A percentile compares a stretch with the other conserved stretches of the same genome.
Evolutionary conservation across 1,140 invertebrate species (phyloP).

Genomic region (Drosophila equinoxialis): DNA sequence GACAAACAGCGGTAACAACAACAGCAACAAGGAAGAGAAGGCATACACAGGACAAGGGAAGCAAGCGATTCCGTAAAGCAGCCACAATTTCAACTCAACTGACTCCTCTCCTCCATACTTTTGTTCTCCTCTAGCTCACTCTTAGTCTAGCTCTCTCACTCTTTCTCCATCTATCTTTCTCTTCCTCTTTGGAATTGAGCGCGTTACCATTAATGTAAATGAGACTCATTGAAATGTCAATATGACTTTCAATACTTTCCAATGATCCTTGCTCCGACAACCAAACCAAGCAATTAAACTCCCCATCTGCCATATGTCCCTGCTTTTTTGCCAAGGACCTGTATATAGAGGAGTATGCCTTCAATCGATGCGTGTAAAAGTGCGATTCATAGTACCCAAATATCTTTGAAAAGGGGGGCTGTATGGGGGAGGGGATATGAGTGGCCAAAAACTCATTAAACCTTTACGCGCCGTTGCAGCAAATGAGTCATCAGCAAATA

Average conservation of each 20-base stretch:
- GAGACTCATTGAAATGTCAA: constrained; percentile 75
- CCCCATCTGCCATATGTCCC: constrained; percentile 17
- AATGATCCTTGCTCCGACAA: constrained; percentile 46
- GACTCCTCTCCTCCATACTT: not conserved
- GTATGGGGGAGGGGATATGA: constrained; percentile 6
- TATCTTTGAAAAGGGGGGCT: not conserved
- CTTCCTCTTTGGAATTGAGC: not conserved
- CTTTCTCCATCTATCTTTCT: no score
- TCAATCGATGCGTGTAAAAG: constrained; percentile 53
- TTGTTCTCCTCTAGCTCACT: not conserved
- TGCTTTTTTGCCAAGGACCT: not conserved
- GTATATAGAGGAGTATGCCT: constrained; percentile 8
- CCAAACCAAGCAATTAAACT: constrained; percentile 47
- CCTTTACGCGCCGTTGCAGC: constrained; percentile 59
- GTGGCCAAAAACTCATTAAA: constrained; percentile 70
- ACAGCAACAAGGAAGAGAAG: constrained; percentile 12
- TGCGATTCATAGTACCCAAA: not conserved
- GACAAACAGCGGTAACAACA: constrained; percentile 55
- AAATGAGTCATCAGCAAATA: constrained; percentile 73
- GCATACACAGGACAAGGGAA: constrained; percentile 31
- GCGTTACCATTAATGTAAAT: constrained; percentile 70
- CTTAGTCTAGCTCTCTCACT: no score
- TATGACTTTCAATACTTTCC: constrained; percentile 64
- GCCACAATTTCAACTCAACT: constrained; percentile 41
- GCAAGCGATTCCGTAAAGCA: constrained; percentile 57